Percentiles rank a stretch among this genome's conserved stretches.
phyloP scores from a whole-genome alignment of 2,113 vertebrate species.

The Halcyon senegalensis region DNA sequence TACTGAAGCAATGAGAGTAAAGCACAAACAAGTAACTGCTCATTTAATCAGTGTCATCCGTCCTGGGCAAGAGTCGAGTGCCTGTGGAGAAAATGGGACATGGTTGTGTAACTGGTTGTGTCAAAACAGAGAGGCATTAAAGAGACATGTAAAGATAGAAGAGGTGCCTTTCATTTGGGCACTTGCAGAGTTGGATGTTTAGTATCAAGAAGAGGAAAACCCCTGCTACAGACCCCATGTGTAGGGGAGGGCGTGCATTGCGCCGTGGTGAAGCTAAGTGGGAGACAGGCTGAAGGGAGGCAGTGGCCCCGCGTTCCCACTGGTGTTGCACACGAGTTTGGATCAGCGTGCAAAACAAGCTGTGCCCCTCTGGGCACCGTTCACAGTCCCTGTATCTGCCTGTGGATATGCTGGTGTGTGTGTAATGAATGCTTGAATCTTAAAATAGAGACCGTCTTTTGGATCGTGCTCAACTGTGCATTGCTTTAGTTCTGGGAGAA shows the following conservation, averaged over 20 bases:
- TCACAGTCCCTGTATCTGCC: not conserved
- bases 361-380: not conserved
- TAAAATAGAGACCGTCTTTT: not conserved
- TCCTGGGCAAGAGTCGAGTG: not conserved
- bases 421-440: not conserved
- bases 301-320: not conserved
- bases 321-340: not conserved
- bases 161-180: not conserved
- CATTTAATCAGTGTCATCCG: not conserved
- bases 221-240: not conserved
- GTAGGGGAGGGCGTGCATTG: not conserved
- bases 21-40: not conserved
- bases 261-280: not conserved
- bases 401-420: not conserved
- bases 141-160: not conserved
- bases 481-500: constrained; percentile 28
- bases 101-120: not conserved
- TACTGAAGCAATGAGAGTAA: not conserved
- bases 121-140: not conserved
- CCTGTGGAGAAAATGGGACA: not conserved
- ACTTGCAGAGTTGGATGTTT: not conserved
- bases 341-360: not conserved
- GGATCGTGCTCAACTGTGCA: not conserved
- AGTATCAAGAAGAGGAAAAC: not conserved
- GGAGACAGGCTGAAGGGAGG: not conserved